phyloP scores from a whole-genome alignment of 2,797 vertebrate genomes.

The Halcyon badia region DNA sequence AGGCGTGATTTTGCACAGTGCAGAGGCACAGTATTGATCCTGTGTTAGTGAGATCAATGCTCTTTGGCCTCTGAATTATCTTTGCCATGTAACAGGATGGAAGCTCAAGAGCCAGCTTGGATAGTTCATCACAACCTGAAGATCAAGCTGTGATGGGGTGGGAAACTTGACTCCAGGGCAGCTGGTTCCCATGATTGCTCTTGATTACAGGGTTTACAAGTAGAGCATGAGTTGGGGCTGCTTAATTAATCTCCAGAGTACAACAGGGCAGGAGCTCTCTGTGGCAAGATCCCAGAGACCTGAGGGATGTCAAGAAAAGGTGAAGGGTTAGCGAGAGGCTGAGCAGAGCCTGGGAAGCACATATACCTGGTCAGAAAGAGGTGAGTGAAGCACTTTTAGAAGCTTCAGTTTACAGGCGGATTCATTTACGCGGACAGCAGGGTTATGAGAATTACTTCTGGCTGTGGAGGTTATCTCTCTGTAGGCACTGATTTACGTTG shows the following conservation, averaged over 20 bases:
- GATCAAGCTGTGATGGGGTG: not conserved
- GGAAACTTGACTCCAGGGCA: not conserved
- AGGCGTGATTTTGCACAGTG: not conserved
- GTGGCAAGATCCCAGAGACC: fast-evolving
- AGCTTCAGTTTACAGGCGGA: not conserved
- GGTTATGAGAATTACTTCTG: not conserved
- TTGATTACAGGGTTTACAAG: not conserved
- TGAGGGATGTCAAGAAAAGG: fast-evolving
- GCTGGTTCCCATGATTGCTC: not conserved
- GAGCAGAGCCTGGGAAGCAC: not conserved
- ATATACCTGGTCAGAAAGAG: fast-evolving
- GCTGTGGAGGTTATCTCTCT: not conserved
- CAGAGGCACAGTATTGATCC: not conserved
- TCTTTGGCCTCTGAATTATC: not conserved
- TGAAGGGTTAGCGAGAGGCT: too few relatives aligned
- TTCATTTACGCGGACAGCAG: fast-evolving
- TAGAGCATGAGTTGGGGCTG: not conserved
- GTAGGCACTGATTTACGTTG: not conserved
- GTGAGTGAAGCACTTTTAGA: not conserved
- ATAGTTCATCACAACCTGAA: not conserved
- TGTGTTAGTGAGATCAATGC: not conserved
- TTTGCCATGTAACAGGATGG: not conserved
- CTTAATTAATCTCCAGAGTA: fast-evolving
- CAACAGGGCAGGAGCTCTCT: fast-evolving
- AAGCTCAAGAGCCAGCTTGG: not conserved